Conservation (phyloP, 2,888 invertebrate genomes). For the Heteromurus nitidus region DNA sequence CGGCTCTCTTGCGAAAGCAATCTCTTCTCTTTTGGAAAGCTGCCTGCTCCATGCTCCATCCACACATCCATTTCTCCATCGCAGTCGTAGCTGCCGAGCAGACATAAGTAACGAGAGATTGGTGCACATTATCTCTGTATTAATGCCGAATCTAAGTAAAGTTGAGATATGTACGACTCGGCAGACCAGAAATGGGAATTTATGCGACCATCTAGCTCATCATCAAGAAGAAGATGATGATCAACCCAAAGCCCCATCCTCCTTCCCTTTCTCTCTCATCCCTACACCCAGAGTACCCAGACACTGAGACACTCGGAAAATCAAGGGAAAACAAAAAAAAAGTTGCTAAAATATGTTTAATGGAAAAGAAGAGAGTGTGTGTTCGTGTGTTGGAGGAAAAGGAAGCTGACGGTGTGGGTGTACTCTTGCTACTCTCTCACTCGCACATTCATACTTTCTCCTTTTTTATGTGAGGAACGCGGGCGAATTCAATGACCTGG, state of each 20-base stretch:
- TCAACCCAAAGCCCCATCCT: neutral
- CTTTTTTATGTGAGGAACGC: slow-evolving; percentile 1
- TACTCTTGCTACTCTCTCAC: no score
- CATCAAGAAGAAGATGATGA: neutral
- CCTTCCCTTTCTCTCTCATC: neutral
- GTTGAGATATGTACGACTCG: neutral
- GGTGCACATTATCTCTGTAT: no score
- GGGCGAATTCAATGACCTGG: slow-evolving; percentile 38
- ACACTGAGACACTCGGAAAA: neutral
- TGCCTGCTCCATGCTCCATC: neutral
- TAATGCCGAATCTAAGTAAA: neutral
- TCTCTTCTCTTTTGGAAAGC: neutral
- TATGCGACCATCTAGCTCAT: no score
- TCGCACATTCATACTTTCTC: no score
- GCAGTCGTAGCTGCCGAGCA: no score
- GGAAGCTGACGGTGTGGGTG: no score
- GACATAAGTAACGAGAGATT: no score
- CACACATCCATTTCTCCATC: neutral
- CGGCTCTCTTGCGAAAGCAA: neutral
- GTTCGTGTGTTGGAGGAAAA: no score
- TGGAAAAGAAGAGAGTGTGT: neutral
- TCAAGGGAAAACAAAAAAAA: neutral
- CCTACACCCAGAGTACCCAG: no score
- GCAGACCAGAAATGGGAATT: no score
- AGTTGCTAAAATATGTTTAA: neutral